A percentile compares a stretch with the other conserved stretches of the same genome.
Evolutionary conservation across 92 coral and sea anemone genomes (phyloP).

Genomic region (Umimayanthus kanabou): DNA sequence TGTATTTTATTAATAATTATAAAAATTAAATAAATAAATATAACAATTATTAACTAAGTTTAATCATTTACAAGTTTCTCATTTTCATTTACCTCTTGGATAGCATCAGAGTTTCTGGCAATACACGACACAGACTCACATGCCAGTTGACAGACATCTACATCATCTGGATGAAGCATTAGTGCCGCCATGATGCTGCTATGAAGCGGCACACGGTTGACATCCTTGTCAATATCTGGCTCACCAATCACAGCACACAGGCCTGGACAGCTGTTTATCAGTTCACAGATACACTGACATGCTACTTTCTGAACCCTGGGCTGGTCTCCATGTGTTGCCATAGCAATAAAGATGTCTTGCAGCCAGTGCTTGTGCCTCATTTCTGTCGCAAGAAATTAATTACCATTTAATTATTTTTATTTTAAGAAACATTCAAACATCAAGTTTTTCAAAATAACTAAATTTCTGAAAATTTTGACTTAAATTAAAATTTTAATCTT

Average conservation of each 20-base stretch:
- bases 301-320: slow-evolving; percentile 66
- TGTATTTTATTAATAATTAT: no score
- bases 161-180: slow-evolving; percentile 60
- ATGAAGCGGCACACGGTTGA: slow-evolving; percentile 66
- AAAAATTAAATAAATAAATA: no score
- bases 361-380: slow-evolving; percentile 66
- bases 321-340: slow-evolving; percentile 81
- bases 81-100: slow-evolving; percentile 69
- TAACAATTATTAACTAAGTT: no score
- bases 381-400: slow-evolving; percentile 42
- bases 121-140: slow-evolving; percentile 67
- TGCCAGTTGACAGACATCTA: slow-evolving; percentile 62
- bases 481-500: no score
- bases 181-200: slow-evolving; percentile 70
- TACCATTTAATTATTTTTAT: background rate
- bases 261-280: slow-evolving; percentile 67
- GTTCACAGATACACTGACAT: slow-evolving; percentile 64
- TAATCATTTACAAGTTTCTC: no score
- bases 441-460: background rate
- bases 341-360: slow-evolving; percentile 64
- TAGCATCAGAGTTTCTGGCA: slow-evolving; percentile 50
- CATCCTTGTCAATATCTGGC: slow-evolving; percentile 36
- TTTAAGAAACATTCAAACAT: background rate
- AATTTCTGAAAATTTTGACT: no score
- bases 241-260: slow-evolving; percentile 63